A percentile compares a stretch with the other conserved stretches of the same genome.
Conservation (phyloP, 2,113 vertebrate genomes). For the Rhinopomastus cyanomelas region DNA sequence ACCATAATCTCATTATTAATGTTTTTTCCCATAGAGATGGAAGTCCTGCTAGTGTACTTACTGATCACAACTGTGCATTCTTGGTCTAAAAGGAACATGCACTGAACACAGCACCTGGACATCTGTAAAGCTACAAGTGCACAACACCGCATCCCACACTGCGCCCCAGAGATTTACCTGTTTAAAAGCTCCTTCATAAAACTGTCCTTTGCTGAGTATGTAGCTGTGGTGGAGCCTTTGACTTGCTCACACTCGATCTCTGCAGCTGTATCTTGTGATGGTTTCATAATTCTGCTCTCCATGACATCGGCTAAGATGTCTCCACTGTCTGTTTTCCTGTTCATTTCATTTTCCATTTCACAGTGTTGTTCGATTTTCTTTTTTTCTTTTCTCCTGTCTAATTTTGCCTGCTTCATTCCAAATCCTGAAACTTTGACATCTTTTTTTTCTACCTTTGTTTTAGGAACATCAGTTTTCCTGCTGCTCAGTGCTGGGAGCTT, state of each 20-base stretch:
- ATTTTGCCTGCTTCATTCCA: conserved; percentile 81
- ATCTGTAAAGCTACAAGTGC: neutral
- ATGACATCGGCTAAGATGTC: conserved; percentile 55
- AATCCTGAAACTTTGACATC: conserved; percentile 83
- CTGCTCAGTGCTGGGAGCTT: conserved; percentile 85
- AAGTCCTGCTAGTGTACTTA: conserved; percentile 24
- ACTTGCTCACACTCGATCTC: conserved; percentile 51
- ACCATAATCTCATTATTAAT: conserved; percentile 58
- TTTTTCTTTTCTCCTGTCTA: conserved; percentile 87
- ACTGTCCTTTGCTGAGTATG: conserved; percentile 78
- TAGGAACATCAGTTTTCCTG: conserved; percentile 81
- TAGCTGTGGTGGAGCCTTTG: conserved; percentile 44
- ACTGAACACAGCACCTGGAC: neutral
- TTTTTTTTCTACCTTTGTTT: conserved; percentile 85
- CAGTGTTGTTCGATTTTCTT: conserved; percentile 79
- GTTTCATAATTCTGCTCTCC: conserved; percentile 47
- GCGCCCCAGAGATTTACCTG: conserved; percentile 75
- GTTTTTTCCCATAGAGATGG: conserved; percentile 1
- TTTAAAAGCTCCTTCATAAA: conserved; percentile 87
- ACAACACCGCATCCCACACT: neutral
- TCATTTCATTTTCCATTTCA: conserved; percentile 73
- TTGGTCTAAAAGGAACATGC: neutral
- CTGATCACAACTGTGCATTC: neutral
- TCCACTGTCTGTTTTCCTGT: conserved; percentile 45
- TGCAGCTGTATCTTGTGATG: neutral